Conservation (phyloP, 2,797 vertebrate species). For the Argentina silus region DNA sequence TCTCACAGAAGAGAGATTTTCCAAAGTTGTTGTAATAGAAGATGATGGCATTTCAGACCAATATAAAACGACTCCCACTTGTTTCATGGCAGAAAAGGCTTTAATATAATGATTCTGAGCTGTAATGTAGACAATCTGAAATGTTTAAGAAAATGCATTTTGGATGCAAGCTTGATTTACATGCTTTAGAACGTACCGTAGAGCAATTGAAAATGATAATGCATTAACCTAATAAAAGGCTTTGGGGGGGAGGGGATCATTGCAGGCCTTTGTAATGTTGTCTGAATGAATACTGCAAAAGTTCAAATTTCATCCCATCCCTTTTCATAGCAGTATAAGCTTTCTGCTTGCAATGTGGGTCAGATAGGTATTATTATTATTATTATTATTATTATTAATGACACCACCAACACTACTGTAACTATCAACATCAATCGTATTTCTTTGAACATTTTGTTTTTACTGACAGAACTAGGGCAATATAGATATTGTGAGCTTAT, state of each 20-base stretch:
- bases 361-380: conserved; percentile 21
- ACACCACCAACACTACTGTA: conserved; percentile 49
- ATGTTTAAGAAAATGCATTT: conserved; percentile 13
- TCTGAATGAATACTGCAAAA: conserved; percentile 17
- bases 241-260: conserved; percentile 10
- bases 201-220: not conserved
- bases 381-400: conserved; percentile 47
- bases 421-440: conserved; percentile 27
- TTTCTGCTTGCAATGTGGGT: conserved; percentile 46
- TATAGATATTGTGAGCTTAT: conserved; percentile 55
- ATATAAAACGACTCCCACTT: conserved; percentile 9
- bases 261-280: conserved; percentile 12
- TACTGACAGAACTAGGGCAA: conserved; percentile 58
- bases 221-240: not conserved
- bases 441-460: conserved; percentile 53
- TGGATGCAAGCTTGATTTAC: conserved; percentile 18
- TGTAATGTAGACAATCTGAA: conserved; percentile 32
- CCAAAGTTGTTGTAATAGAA: not conserved
- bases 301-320: conserved; percentile 25
- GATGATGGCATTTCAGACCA: conserved; percentile 2
- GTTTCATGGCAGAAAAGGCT: conserved; percentile 17
- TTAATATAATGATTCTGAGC: conserved; percentile 25
- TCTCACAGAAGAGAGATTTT: not conserved
- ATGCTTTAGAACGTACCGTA: not conserved
- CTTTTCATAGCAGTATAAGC: conserved; percentile 66